Percentiles rank a stretch among this genome's conserved stretches.
These are phyloP conservation scores for Enteromius thamalakanensis DNA, from an alignment of 2,797 vertebrate genomes.

Conservation along the genomic window DNA sequence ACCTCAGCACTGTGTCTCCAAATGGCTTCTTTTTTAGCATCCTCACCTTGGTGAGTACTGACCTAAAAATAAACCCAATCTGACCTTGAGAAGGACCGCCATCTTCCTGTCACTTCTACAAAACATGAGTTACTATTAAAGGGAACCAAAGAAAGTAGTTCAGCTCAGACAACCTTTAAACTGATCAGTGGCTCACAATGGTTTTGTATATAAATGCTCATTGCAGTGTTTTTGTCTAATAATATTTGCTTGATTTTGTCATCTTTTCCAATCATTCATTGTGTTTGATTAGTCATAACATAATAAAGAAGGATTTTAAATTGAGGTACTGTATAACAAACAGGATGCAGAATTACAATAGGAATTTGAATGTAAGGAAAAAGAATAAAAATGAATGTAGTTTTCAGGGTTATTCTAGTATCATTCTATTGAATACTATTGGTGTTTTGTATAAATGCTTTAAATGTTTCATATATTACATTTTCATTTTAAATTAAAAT, in stretches of 20 bases:
- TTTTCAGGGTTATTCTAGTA: neutral
- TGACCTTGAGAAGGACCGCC: slow-evolving; percentile 40
- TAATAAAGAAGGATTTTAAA: neutral
- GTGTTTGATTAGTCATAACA: neutral
- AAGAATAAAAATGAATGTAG: neutral
- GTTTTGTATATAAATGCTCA: neutral
- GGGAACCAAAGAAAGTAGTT: slow-evolving; percentile 22
- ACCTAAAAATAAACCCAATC: slow-evolving; percentile 53
- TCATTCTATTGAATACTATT: neutral
- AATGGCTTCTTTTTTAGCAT: slow-evolving; percentile 40
- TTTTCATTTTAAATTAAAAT: neutral
- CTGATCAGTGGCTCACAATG: neutral
- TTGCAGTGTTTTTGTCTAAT: neutral
- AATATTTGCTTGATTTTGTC: neutral
- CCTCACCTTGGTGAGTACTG: slow-evolving; percentile 48
- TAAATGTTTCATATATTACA: neutral
- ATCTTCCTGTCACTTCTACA: slow-evolving; percentile 45
- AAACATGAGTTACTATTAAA: slow-evolving; percentile 31
- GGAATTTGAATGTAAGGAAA: neutral
- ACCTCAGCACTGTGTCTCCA: slow-evolving; percentile 6
- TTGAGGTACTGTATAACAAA: neutral
- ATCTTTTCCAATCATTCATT: neutral
- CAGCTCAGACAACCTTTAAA: slow-evolving; percentile 3
- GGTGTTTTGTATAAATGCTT: neutral
- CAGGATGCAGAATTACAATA: neutral